Base-by-base conservation (phyloP, 2,888 invertebrate genomes). In the Himalopsyche japonica region DNA sequence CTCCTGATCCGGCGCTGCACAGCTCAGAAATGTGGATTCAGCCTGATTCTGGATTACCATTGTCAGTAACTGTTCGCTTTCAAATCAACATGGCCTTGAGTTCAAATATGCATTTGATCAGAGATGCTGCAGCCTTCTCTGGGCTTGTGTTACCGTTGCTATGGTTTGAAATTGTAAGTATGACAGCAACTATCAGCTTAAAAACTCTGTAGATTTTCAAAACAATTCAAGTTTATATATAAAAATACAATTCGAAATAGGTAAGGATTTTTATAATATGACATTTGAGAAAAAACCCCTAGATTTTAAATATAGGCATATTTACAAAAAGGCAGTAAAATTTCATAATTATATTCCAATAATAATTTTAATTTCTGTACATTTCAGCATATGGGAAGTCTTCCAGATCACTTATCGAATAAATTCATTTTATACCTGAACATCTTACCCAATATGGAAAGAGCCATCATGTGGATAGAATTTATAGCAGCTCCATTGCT, bases 151-250 rank as follows among this genome's bases (percentile, higher is more conserved):
- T 97, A 4, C 98, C 98, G 0, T 91, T 97, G 89, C 91, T 97
- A 4, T 98, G 97, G 97, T 97, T 97, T 87, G 97, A 97, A 93
- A 96, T 97, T 89, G 97, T 97, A 93, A 96, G 96, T 95, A 10
- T 76, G 30, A 1, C 8, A 76, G 15, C 76, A 76, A 76, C 5
- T 24, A 76, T 15, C 15, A n/a, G n/a, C n/a, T n/a, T n/a, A n/a
- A n/a, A n/a, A n/a, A n/a, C n/a, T 34, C 34, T 34, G 6, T 6
- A 34, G 0, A 34, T 34, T 34, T 34, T 8, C 2, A 34, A 7
- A 34, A 34, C 34, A 34, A 8, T 34, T 34, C 5, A 34, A 34
- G 34, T 34, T 7, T 2, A 34, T 34, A n/a, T n/a, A n/a, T n/a
- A n/a, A n/a, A n/a, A n/a, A n/a, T n/a, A n/a, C n/a, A n/a, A n/a